Evolutionary conservation across 2,888 invertebrate species (phyloP).

Genomic region (Carabus problematicus): DNA sequence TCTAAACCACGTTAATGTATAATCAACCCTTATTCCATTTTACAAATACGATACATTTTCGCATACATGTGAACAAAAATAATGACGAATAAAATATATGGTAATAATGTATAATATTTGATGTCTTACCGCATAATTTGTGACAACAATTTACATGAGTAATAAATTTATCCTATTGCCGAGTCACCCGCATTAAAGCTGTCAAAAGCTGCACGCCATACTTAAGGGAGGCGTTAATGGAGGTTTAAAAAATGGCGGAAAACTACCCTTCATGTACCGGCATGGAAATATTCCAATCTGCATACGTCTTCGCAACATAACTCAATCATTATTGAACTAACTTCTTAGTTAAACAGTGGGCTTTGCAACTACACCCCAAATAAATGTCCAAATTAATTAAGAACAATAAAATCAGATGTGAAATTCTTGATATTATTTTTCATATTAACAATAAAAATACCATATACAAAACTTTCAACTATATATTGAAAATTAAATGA

Average conservation of each 20-base stretch:
- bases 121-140: slow-evolving; percentile 5
- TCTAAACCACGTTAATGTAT: background rate
- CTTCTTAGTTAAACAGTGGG: no score
- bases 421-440: slow-evolving; percentile 1
- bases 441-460: slow-evolving; percentile 17
- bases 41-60: background rate
- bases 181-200: slow-evolving; percentile 30
- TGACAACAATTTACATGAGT: slow-evolving; percentile 1
- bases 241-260: slow-evolving; percentile 48
- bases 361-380: no score
- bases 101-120: background rate
- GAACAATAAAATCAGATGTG: no score
- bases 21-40: slow-evolving; percentile 12
- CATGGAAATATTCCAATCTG: slow-evolving; percentile 13
- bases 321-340: no score
- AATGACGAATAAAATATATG: background rate
- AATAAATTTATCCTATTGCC: background rate
- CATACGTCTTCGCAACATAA: no score
- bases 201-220: slow-evolving; percentile 37
- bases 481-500: slow-evolving; percentile 38
- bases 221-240: slow-evolving; percentile 33
- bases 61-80: background rate
- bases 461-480: slow-evolving; percentile 40
- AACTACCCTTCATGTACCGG: slow-evolving; percentile 40
- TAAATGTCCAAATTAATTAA: no score